Base-by-base conservation (phyloP, 2,888 invertebrate genomes). In the Leucophenga montana region DNA sequence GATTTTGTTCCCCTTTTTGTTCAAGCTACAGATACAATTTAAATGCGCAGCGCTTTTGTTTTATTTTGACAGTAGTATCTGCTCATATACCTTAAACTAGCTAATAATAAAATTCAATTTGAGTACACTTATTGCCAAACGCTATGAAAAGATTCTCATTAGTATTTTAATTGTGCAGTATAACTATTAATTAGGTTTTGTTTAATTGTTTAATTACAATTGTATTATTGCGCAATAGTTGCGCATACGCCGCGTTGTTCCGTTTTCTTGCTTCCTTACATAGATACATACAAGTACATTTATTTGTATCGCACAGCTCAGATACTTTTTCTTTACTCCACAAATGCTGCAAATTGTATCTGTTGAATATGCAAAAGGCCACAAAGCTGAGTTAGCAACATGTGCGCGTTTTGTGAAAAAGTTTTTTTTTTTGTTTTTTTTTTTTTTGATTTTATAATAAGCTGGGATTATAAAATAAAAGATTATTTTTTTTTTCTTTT, bases 311-410 rank as follows among this genome's bases (percentile, higher is more conserved):
- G 27, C 27, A 27, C 3, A n/a, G n/a, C n/a, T n/a, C n/a, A n/a
- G n/a, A n/a, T n/a, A n/a, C n/a, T n/a, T n/a, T n/a, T 27, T 27
- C 4, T 2, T 27, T 27, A 27, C 27, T 27, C 27, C 27, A 27
- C 27, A 27, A 50, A n/a, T n/a, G 50, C 50, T 50, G 50, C 50
- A 50, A 22, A 27, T 27, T 56, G 56, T 14, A 27, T 22, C 56
- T 56, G 18, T 22, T 56, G 56, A 56, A 56, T 56, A 59, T 59
- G 33, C 59, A 59, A 59, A n/a, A 33, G 33, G 27, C 22, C 27
- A 16, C 59, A 8, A 8, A 1, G 14, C n/a, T 18, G 33, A 59
- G 16, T 27, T 56, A 14, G 27, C 56, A 56, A 56, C 56, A 39
- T 8, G 39, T 8, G 39, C 39, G 66, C 27, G 22, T 1, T 56